Conservation (phyloP, 2,113 vertebrate species). For the Erythrocercus mccallii region DNA sequence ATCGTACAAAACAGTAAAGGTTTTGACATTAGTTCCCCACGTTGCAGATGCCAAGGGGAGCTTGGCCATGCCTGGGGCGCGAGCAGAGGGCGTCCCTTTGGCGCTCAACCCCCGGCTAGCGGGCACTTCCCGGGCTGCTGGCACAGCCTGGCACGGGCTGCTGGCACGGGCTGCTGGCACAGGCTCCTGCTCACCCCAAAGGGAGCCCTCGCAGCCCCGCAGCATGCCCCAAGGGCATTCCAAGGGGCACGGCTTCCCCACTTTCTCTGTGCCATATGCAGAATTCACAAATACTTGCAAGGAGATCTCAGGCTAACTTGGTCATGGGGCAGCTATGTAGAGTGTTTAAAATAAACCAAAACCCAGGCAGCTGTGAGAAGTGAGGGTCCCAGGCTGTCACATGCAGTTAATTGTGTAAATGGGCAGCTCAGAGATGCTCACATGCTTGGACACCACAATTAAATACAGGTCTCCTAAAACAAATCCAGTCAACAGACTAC, state of each 20-base stretch:
- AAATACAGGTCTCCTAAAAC: neutral
- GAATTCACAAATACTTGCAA: neutral
- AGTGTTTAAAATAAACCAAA: neutral
- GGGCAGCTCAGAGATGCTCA: neutral
- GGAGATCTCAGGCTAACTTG: neutral
- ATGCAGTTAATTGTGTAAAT: accelerated
- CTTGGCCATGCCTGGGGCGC: accelerated
- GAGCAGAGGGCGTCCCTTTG: accelerated
- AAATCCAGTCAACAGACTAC: neutral
- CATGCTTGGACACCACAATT: accelerated
- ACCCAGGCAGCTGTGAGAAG: neutral
- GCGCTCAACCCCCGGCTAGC: accelerated
- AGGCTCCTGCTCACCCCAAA: neutral
- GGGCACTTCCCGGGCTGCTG: neutral
- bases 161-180: neutral
- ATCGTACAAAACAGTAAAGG: neutral
- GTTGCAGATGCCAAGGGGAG: accelerated
- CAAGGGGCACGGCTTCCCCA: accelerated
- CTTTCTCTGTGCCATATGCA: accelerated
- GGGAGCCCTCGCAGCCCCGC: accelerated
- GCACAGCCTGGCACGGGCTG: neutral
- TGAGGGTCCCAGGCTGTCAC: neutral
- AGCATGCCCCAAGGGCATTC: accelerated
- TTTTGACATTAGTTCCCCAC: neutral
- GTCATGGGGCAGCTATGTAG: neutral